Base-by-base conservation (phyloP, 2,113 vertebrate genomes). In the Lasiurus borealis region DNA sequence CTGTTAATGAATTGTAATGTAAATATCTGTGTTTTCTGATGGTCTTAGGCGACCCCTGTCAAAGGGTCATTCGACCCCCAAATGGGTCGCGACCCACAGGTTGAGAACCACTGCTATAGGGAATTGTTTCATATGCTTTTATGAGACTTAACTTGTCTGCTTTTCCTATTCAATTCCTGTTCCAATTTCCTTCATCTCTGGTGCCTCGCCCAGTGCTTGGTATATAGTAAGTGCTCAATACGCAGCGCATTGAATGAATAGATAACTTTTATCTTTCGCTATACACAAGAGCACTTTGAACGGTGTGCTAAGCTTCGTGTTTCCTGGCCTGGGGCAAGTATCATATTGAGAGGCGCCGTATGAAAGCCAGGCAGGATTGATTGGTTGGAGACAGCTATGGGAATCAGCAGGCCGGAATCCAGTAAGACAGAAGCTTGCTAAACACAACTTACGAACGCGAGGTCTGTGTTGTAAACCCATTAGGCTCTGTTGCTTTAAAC, bases 401-500 rank as follows among this genome's bases (percentile, higher is more conserved):
- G n/a, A 48, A 34, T 3, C 54, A 27, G 19, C 64, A 72, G 84
- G 64, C 34, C 1, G 11, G 64, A 9, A 48, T 34, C 71, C 29
- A 23, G 48, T 6, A 54, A 69, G 68, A 71, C 78, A 71, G 44
- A 75, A 34, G 57, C 87, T 84, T 25, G 29, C 44, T 84, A 72
- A 84, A 72, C 71, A 54, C 69, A 80, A 76, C 59, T 59, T 50
- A 40, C 0, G 3, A 87, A 44, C 46, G 54, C 59, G 21, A 16
- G 78, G 91, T 50, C 57, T 81, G 12, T 11, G 23, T 85, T 52
- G 1, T 29, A 54, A 85, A 46, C 50, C 36, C 40, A 34, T 34
- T 27, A 86, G 90, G 48, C 85, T 62, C 31, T 92, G 72, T 77
- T 86, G 85, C 92, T 97, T 87, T 91, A 84, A 92, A 88, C 95